Evolutionary conservation across 2,797 vertebrate genomes (phyloP).

Genomic region (Tapera naevia): DNA sequence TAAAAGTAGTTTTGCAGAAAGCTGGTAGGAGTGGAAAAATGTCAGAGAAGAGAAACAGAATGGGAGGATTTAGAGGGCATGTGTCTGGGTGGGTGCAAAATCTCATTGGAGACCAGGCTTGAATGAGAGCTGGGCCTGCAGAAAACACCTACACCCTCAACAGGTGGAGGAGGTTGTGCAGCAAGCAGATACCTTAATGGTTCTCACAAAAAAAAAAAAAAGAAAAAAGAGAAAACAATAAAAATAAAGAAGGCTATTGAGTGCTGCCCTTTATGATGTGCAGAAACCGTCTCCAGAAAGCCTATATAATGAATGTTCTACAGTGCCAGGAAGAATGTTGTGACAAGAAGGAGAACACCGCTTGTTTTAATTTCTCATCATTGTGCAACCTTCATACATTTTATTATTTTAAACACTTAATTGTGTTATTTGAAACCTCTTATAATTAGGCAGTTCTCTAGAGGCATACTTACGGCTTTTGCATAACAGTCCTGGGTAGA

Average conservation of each 20-base stretch:
- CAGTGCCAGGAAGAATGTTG: neutral
- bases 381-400: neutral
- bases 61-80: neutral
- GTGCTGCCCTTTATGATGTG: neutral
- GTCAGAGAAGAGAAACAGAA: neutral
- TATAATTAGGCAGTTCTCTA: neutral
- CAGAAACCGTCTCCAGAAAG: neutral
- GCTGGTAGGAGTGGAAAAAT: neutral
- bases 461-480: neutral
- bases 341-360: neutral
- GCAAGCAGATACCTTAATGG: neutral
- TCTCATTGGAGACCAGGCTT: neutral
- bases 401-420: conserved; percentile 26
- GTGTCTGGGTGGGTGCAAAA: neutral
- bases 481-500: neutral
- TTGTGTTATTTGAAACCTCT: conserved; percentile 19
- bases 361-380: neutral
- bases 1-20: neutral
- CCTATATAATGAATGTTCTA: rapidly evolving
- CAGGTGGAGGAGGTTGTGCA: rapidly evolving
- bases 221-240: neutral
- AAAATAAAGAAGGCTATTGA: neutral
- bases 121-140: neutral
- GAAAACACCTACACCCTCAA: neutral
- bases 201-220: no score